These are phyloP conservation scores for Sciaenops ocellatus DNA, from an alignment of 2,797 vertebrate genomes.

Conservation along the genomic window DNA sequence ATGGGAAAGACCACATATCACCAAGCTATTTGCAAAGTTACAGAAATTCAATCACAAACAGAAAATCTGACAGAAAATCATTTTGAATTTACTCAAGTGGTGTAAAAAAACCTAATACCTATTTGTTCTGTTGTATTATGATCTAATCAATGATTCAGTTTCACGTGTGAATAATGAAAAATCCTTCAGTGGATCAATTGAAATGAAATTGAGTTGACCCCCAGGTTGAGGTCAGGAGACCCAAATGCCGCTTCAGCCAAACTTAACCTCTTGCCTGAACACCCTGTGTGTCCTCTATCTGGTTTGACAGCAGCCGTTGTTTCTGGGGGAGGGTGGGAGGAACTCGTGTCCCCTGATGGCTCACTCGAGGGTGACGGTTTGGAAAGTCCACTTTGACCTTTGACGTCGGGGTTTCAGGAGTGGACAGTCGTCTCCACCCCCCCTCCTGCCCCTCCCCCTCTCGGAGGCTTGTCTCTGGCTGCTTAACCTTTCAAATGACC, in stretches of 20 bases:
- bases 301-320: conserved; percentile 70
- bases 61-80: conserved; percentile 28
- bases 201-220: conserved; percentile 68
- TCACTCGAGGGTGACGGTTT: conserved; percentile 72
- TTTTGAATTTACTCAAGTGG: not conserved
- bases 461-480: conserved; percentile 49
- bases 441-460: conserved; percentile 7
- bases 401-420: conserved; percentile 52
- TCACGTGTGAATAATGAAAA: conserved; percentile 48
- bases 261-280: conserved; percentile 46
- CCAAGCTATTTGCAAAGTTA: not conserved
- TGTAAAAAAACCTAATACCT: not conserved
- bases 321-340: conserved; percentile 45
- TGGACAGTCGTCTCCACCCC: conserved; percentile 6
- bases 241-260: conserved; percentile 46
- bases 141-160: conserved; percentile 41
- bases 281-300: conserved; percentile 43
- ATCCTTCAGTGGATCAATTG: conserved; percentile 47
- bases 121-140: conserved; percentile 1
- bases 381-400: conserved; percentile 75
- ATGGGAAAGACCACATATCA: not conserved
- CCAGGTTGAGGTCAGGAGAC: conserved; percentile 47
- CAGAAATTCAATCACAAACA: not conserved
- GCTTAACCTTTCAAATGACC: conserved; percentile 66
- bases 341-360: conserved; percentile 53